Evolutionary conservation across 1,140 invertebrate species (phyloP), one percentile per base, ranked within the genome.

Genomic region (Leptinotarsa undecemlineata): DNA sequence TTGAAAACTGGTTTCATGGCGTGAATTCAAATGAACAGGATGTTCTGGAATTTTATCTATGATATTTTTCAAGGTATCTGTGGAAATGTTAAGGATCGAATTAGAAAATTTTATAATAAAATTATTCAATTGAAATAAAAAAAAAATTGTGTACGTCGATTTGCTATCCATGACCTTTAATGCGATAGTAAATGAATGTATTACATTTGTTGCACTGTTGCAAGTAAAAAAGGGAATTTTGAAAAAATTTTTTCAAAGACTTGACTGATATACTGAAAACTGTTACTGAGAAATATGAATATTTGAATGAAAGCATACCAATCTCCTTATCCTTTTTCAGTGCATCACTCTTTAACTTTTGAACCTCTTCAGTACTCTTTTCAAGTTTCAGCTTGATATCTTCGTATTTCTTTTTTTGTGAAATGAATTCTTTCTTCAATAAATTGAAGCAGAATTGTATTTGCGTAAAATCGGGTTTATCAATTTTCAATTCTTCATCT

Each of bases 231-330:
- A 33, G 6, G 33, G 1, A 11, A 42, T 1, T 42, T 42, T 42
- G 33, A 42, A 42, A 11, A 11, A 11, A 42, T 2, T 11, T 8
- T 8, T 42, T 11, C 8, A 42, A 42, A 42, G 33, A 42, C 8
- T 42, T 42, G 6, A 33, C 33, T 33, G 33, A 42, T 3, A 42
- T 11, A 8, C 2, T 0, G 33, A 11, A 42, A 42, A 42, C 0
- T 42, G 0, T 42, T 42, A 42, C 8, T 8, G 33, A 42, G 2
- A 11, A 42, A 42, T 11, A 42, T 42, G 33, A 0, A 11, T 42
- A 42, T 11, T 42, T 11, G 8, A 42, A n/a, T 60, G 13, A 80
- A 86, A 86, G 84, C 83, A 85, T 84, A 86, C 85, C 77, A 78
- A 84, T 85, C 80, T 86, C 84, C 75, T 85, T 74, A 68, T 86